Base-by-base conservation (phyloP, 2,113 vertebrate genomes). In the Cheilinus undulatus region DNA sequence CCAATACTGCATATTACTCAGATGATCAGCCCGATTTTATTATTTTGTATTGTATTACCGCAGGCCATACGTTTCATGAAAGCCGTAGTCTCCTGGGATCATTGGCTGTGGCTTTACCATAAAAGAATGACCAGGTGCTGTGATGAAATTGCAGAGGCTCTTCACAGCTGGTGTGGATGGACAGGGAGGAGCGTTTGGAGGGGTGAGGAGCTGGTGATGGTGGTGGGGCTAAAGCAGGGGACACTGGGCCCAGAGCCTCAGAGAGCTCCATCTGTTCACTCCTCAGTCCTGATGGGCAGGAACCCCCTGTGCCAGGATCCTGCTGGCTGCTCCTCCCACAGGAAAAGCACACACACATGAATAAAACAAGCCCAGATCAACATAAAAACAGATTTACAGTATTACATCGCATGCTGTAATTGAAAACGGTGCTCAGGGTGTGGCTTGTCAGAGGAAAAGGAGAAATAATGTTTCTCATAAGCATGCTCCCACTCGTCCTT, bases 241-340 rank as follows among this genome's bases (percentile, higher is more conserved):
- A 63, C 64, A 86, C 59, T 4, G 40, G 69, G 66, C 34, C 27
- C 78, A 76, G 61, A 75, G 74, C 86, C 82, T 88, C 78, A 38
- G 80, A 77, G 79, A 76, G 63, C 71, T 89, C 92, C 90, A 93
- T 93, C 92, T 93, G 90, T 82, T 92, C 77, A 76, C 79, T 68
- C 73, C 78, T 84, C 70, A 76, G 64, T 75, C 84, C 76, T 89
- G 83, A 87, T 86, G 80, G 86, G 80, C 78, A 87, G 72, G 57
- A 66, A 52, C 70, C 51, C 56, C 15, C 56, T 7, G 73, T 88
- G 91, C 90, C 91, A 92, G 84, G 62, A 81, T 71, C 68, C 69
- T 69, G 73, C 83, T 76, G 74, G 71, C 85, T 65, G 28, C 40
- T 46, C 69, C 78, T 70, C 54, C 28, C 54, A 46, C 59, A 75